A percentile compares a stretch with the other conserved stretches of the same genome.
Evolutionary conservation across 2,113 vertebrate species (phyloP).

Genomic region (Tauraco erythrolophus): DNA sequence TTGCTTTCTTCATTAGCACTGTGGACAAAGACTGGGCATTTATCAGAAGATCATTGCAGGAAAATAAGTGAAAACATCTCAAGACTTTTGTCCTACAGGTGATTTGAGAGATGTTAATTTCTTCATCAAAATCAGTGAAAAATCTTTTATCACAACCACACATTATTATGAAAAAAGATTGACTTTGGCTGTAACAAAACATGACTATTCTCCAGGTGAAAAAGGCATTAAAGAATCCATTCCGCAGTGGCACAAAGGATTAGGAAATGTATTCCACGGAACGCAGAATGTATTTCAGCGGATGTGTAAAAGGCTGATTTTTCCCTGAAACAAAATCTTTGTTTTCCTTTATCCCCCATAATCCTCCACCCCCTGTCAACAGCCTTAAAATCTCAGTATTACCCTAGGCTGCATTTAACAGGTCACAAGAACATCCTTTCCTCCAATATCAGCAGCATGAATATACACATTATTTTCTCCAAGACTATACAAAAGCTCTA

Average conservation of each 20-base stretch:
- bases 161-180: slow-evolving; percentile 13
- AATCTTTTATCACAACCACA: neutral
- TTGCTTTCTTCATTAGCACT: neutral
- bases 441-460: neutral
- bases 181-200: neutral
- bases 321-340: neutral
- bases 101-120: neutral
- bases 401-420: slow-evolving; percentile 17
- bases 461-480: neutral
- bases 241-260: slow-evolving; percentile 61
- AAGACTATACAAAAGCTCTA: neutral
- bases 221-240: slow-evolving; percentile 68
- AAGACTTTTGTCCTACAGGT: neutral
- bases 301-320: slow-evolving; percentile 11
- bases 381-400: slow-evolving; percentile 27
- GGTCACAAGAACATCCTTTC: slow-evolving; percentile 24
- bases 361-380: neutral
- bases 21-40: neutral
- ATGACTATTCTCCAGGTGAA: slow-evolving; percentile 16
- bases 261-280: neutral
- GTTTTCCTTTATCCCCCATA: neutral
- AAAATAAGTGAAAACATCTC: neutral
- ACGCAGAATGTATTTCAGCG: neutral
- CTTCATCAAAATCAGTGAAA: neutral
- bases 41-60: neutral